Evolutionary conservation across 2,888 invertebrate genomes (phyloP).

Genomic region (Ophioninae sp.): DNA sequence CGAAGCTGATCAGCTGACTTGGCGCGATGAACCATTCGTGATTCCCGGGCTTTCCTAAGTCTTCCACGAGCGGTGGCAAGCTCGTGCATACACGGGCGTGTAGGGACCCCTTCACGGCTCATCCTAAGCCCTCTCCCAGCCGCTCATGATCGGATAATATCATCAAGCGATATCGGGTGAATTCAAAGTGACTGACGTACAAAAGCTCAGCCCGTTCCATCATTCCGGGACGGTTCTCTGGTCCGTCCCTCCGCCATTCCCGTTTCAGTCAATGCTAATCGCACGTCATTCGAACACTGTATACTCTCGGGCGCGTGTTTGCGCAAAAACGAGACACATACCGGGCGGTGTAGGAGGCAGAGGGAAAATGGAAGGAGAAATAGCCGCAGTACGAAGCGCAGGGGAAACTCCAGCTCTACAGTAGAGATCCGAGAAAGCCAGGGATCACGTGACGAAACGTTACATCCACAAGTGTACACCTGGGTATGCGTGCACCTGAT

Average conservation of each 20-base stretch:
- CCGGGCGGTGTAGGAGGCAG: neutral
- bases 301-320: slow-evolving; percentile 46
- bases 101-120: slow-evolving; percentile 1
- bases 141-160: slow-evolving; percentile 64
- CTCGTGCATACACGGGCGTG: neutral
- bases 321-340: slow-evolving; percentile 29
- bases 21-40: slow-evolving; percentile 44
- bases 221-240: slow-evolving; percentile 7
- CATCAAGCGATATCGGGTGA: slow-evolving; percentile 64
- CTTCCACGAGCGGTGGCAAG: slow-evolving; percentile 42
- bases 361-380: neutral
- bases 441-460: slow-evolving; percentile 35
- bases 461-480: neutral
- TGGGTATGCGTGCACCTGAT: neutral
- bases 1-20: slow-evolving; percentile 40
- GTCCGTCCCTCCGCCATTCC: slow-evolving; percentile 21
- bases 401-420: slow-evolving; percentile 13
- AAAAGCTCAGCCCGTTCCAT: slow-evolving; percentile 62
- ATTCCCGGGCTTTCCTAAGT: slow-evolving; percentile 54
- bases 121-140: slow-evolving; percentile 22
- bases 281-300: slow-evolving; percentile 62
- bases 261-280: slow-evolving; percentile 62
- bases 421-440: slow-evolving; percentile 44
- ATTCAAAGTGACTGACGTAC: slow-evolving; percentile 66
- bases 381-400: neutral